Base-by-base conservation (phyloP, 2,797 vertebrate species). In the Vespertilio murinus region DNA sequence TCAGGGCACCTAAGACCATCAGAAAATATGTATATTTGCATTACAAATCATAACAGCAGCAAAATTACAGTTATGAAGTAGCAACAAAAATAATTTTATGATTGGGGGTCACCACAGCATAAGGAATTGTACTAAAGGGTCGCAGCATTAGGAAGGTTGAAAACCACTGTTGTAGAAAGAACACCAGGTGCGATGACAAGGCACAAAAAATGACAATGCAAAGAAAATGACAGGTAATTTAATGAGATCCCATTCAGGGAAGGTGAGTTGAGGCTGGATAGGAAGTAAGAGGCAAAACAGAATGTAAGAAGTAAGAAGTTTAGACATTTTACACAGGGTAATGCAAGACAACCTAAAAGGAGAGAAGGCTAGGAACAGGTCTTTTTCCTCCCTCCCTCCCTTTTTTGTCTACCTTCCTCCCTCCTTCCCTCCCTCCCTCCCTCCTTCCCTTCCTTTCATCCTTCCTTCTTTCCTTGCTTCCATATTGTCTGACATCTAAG, bases 391-490 rank as follows among this genome's bases (percentile, higher is more conserved):
- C 10, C 22, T 38, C 38, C 22, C 1, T 10, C 35, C 13, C 38
- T 5, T 7, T 9, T 30, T 11, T 49, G 5, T 11, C 1, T 13
- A 9, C 22, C 33, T 13, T 1, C 33, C 8, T 35, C n/a, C 47
- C 11, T 33, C 20, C 47, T 2, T 22, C 10, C 3, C 6, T 14
- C 47, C n/a, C 1, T 4, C 11, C 3, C 4, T 35, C 20, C 10
- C 0, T 71, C 28, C 38, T 3, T 25, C 25, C 38, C 1, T 42
- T 40, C 23, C 7, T 42, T 8, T 8, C 25, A 30, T 30, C 28
- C 1, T 30, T 16, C 40, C 1, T 30, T 18, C 8, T 1, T 73
- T 8, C 12, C 8, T 17, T 38, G 1, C 7, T 4, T 38, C 2
- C 5, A 3, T 64, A n/a, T 33, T 64, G 40, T 65, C 28, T 33